Evolutionary conservation across 1,140 invertebrate species (phyloP), one percentile per base, ranked within the genome.

Genomic region (Cardiocondyla obscurior): DNA sequence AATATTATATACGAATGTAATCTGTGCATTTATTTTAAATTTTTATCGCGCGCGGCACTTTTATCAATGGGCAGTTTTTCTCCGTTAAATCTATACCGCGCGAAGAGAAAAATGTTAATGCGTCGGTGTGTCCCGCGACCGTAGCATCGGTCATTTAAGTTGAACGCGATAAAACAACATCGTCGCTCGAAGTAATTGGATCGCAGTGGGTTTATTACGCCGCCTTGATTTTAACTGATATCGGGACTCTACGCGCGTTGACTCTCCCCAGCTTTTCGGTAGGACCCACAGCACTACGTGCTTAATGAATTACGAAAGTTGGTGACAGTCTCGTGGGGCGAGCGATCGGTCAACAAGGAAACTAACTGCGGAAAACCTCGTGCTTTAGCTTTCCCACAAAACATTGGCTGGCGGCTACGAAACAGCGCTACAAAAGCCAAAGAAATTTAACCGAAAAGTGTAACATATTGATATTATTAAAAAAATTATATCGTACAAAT

Each of bases 251-350:
- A 72, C 69, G 86, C 53, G 60, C 55, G 53, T 49, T 42, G 0
- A 51, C 33, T 28, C 46, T n/a, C 7, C 30, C 19, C 39, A 4
- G 3, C 12, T n/a, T 1, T 16, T 30, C 22, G 16, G 25, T 33
- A 64, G 51, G 36, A 51, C 22, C 44, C 36, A 58, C 65, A 0
- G 36, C 65, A 86, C 77, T 58, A 73, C 72, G 22, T 30, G 57
- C 49, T 65, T 82, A 82, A 87, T 87, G 74, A 88, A 86, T 84
- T 69, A 87, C 72, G 69, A 81, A 88, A 88, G 82, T 88, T 84
- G 77, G 53, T 69, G 82, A 84, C 67, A 70, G 39, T 8, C 85
- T 36, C 82, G 12, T 22, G 85, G 82, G 85, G 76, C n/a, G 42
- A 25, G 30, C 86, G 82, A 88, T 88, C 82, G 86, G 76, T 88